phyloP scores from a whole-genome alignment of 2,797 vertebrate species.

The Protonibea diacanthus region DNA sequence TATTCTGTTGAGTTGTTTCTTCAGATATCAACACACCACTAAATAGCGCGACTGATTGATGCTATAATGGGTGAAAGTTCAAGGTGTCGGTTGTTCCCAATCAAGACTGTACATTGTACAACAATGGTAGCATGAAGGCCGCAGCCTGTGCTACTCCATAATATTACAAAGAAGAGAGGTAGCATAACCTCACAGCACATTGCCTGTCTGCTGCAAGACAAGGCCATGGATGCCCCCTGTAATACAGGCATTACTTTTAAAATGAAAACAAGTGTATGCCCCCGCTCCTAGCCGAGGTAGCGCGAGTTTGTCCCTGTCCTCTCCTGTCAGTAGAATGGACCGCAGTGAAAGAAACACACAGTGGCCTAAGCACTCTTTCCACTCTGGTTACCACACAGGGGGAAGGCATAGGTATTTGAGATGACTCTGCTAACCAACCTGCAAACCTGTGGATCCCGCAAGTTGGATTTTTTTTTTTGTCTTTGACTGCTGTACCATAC shows the following conservation, averaged over 20 bases:
- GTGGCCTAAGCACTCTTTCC: neutral
- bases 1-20: neutral
- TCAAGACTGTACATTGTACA: neutral
- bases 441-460: neutral
- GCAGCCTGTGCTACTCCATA: neutral
- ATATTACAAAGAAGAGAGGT: neutral
- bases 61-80: slow-evolving; percentile 11
- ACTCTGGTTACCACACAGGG: neutral
- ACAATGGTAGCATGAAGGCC: neutral
- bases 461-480: neutral
- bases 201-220: slow-evolving; percentile 3
- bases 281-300: neutral
- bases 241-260: neutral
- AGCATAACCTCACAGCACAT: neutral
- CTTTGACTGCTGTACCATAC: neutral
- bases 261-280: neutral
- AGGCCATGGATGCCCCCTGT: neutral
- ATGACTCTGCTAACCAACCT: no score
- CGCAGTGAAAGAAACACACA: neutral
- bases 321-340: neutral
- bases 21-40: neutral
- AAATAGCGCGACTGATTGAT: slow-evolving; percentile 3
- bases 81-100: slow-evolving; percentile 1
- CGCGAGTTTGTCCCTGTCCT: neutral
- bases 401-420: neutral